These are phyloP conservation scores for Dryoscopus gambensis DNA, from an alignment of 2,113 vertebrate species.

Conservation along the genomic window DNA sequence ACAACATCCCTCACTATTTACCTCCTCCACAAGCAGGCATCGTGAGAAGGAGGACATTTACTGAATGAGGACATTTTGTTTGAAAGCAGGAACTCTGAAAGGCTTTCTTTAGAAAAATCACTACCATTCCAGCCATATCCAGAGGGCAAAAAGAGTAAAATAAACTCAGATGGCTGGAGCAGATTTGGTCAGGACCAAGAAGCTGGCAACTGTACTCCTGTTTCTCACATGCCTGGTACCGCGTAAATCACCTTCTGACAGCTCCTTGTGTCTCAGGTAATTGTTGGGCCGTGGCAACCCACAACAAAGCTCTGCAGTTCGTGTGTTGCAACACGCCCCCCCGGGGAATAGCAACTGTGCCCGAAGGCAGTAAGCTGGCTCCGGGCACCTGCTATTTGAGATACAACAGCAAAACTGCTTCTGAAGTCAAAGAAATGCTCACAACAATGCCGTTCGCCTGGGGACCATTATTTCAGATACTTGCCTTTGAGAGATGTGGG, in stretches of 20 bases:
- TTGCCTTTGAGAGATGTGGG: neutral
- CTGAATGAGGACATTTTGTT: constrained; percentile 3
- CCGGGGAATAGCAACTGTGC: neutral
- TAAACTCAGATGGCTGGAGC: constrained; percentile 30
- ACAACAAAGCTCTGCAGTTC: constrained; percentile 37
- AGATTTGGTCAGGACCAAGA: constrained; percentile 20
- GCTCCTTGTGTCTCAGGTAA: constrained; percentile 2
- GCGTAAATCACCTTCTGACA: constrained; percentile 43
- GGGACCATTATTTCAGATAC: neutral
- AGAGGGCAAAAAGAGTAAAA: constrained; percentile 15
- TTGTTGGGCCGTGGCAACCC: constrained; percentile 33
- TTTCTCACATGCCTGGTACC: neutral
- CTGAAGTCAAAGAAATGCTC: constrained; percentile 58
- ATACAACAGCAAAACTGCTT: constrained; percentile 13
- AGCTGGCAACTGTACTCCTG: neutral
- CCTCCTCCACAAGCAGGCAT: neutral
- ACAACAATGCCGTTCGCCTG: neutral
- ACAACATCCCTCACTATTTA: neutral
- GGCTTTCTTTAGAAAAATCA: constrained; percentile 19
- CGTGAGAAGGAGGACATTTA: neutral
- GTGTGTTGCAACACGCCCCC: neutral
- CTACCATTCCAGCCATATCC: neutral
- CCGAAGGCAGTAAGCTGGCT: neutral
- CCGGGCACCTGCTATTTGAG: constrained; percentile 19
- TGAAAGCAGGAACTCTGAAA: constrained; percentile 10